phyloP scores from a whole-genome alignment of 2,113 vertebrate species.

The Anthoscopus minutus region DNA sequence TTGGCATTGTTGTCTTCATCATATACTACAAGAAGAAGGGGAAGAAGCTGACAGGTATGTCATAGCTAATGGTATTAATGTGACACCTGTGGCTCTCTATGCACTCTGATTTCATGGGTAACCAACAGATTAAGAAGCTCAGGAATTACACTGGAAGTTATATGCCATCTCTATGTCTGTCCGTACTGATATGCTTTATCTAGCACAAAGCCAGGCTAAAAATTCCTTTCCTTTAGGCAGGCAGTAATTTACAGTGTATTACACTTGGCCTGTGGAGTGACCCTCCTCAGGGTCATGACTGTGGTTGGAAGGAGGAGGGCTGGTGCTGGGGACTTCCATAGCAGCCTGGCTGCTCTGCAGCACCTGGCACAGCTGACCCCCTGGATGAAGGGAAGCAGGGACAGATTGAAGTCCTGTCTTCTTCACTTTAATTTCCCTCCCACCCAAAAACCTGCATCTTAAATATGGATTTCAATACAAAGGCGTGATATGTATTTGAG shows the following conservation, averaged over 20 bases:
- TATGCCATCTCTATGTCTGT: not conserved
- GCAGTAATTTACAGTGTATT: not conserved
- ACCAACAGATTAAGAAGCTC: not conserved
- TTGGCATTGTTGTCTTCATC: constrained; percentile 38
- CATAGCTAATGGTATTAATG: not conserved
- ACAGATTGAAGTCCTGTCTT: not conserved
- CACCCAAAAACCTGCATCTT: not conserved
- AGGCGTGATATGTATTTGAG: not conserved
- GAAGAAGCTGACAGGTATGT: constrained; percentile 72
- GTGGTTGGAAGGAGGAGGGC: not conserved
- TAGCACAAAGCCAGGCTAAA: not conserved
- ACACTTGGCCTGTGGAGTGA: not conserved
- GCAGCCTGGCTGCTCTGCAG: not conserved
- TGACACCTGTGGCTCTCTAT: not conserved
- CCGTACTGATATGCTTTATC: not conserved
- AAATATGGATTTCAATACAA: not conserved
- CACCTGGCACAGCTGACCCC: not conserved
- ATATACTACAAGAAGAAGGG: constrained; percentile 72
- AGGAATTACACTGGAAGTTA: not conserved
- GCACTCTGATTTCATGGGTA: not conserved
- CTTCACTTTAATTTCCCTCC: not conserved
- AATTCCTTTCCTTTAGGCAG: not conserved
- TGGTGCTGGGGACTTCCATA: not conserved
- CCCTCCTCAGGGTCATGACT: rapidly evolving
- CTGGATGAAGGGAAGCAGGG: not conserved